Percentiles rank a stretch among this genome's conserved stretches.
These are phyloP conservation scores for Pygoscelis antarcticus DNA, from an alignment of 2,113 vertebrate genomes.

Conservation along the genomic window DNA sequence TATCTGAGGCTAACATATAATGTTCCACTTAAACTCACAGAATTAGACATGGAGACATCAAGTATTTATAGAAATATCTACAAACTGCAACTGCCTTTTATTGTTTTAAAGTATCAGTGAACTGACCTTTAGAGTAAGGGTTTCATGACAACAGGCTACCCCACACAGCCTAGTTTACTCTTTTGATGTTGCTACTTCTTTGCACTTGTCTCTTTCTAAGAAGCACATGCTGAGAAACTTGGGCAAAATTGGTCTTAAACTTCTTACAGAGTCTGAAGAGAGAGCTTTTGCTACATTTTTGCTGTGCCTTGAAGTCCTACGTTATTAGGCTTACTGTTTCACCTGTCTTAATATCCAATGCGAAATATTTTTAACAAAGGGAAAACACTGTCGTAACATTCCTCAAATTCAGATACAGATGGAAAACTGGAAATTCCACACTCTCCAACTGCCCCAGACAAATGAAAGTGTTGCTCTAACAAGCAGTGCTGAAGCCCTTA, in stretches of 20 bases:
- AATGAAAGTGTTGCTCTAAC: not conserved
- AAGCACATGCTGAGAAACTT: not conserved
- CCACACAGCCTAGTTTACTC: not conserved
- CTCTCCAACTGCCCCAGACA: not conserved
- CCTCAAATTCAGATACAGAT: not conserved
- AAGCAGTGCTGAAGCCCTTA: not conserved
- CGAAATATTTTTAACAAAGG: not conserved
- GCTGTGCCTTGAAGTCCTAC: not conserved
- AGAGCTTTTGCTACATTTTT: not conserved
- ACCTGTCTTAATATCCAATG: accelerated
- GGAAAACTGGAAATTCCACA: not conserved
- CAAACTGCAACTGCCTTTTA: constrained; percentile 45
- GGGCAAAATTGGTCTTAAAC: not conserved
- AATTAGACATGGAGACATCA: constrained; percentile 57
- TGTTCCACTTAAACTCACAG: constrained; percentile 60
- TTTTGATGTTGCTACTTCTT: not conserved
- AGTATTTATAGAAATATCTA: constrained; percentile 67
- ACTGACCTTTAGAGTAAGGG: constrained; percentile 37
- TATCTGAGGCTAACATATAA: constrained; percentile 44
- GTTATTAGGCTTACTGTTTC: not conserved
- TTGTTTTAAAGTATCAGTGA: not conserved
- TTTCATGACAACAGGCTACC: constrained; percentile 43
- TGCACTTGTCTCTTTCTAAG: not conserved
- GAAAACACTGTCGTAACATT: not conserved
- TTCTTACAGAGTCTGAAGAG: not conserved